Evolutionary conservation across 92 coral and sea anemone genomes (phyloP).

Genomic region (Bergia puertoricense): DNA sequence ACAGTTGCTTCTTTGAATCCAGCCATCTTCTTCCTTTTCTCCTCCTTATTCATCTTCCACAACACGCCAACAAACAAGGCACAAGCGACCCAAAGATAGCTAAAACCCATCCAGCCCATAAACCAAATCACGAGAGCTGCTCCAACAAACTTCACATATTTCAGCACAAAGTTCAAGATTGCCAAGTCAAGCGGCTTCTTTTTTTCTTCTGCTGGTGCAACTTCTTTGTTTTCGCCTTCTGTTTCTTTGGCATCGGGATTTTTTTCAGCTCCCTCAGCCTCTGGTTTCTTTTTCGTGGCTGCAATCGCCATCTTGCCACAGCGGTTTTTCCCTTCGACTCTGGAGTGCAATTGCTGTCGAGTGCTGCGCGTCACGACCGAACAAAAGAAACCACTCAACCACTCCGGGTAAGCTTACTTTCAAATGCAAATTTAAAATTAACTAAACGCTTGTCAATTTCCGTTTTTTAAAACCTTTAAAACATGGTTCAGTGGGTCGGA

Average conservation of each 20-base stretch:
- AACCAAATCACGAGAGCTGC: conserved; percentile 93
- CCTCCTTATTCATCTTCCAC: conserved; percentile 90
- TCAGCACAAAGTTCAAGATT: conserved; percentile 81
- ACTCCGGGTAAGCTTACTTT: neutral
- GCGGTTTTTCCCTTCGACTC: conserved; percentile 36
- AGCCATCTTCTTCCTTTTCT: conserved; percentile 64
- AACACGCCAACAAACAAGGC: conserved; percentile 79
- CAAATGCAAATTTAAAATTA: conserved; percentile 23
- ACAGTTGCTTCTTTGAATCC: conserved; percentile 72
- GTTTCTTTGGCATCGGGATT: neutral
- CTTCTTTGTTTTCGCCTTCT: conserved; percentile 64
- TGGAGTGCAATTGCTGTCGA: neutral
- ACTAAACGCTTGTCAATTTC: conserved; percentile 28
- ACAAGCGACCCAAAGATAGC: conserved; percentile 88
- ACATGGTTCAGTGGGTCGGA: neutral
- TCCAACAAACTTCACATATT: conserved; percentile 89
- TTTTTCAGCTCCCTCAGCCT: neutral
- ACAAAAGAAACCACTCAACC: neutral
- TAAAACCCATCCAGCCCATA: conserved; percentile 90
- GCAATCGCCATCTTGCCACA: conserved; percentile 23
- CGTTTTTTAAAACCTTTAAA: neutral
- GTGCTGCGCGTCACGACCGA: neutral
- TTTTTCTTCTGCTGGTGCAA: conserved; percentile 44
- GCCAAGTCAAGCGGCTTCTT: conserved; percentile 70
- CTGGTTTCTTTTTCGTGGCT: neutral